These are phyloP conservation scores for Agapostemon virescens DNA, from an alignment of 2,888 invertebrate species.

Conservation along the genomic window DNA sequence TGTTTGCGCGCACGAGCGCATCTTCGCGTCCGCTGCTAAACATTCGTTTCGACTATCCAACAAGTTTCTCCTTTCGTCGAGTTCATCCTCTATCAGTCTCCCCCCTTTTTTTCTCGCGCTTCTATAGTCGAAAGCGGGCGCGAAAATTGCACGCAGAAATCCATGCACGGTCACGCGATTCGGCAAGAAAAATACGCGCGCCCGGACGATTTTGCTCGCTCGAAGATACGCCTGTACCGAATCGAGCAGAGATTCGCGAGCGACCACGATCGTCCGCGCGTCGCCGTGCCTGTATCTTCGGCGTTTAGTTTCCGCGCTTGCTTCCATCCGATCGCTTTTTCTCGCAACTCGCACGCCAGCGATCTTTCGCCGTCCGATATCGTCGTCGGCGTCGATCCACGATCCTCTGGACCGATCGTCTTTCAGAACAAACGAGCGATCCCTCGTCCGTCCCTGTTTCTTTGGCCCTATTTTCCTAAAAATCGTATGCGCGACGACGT, in stretches of 20 bases:
- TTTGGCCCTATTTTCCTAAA: constrained; percentile 13
- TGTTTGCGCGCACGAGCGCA: too few relatives aligned
- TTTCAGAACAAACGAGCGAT: neutral
- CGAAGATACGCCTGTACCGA: neutral
- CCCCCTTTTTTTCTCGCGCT: neutral
- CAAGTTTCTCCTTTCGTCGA: constrained; percentile 34
- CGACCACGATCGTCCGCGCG: neutral
- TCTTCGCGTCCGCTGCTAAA: constrained; percentile 46
- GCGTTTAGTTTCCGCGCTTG: neutral
- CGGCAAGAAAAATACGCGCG: too few relatives aligned
- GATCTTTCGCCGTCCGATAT: neutral
- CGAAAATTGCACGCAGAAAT: neutral
- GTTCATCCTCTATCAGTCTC: neutral
- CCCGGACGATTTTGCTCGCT: neutral
- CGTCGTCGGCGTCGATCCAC: neutral
- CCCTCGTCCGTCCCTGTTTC: neutral
- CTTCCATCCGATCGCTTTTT: neutral
- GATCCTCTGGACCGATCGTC: neutral
- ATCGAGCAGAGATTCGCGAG: neutral
- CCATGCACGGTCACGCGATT: neutral
- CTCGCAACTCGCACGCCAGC: neutral
- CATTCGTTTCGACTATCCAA: constrained; percentile 67
- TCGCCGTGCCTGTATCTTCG: neutral
- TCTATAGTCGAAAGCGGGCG: too few relatives aligned
- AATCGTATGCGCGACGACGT: neutral